A percentile compares a stretch with the other conserved stretches of the same genome.
Evolutionary conservation across 2,113 vertebrate genomes (phyloP).

Genomic region (Xenopus tropicalis): UCB_Xtro_10.0 CM004452.2:37342501-37343000

Average conservation of each 20-base stretch:
- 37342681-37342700: slow-evolving; percentile 48
- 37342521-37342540: no score
- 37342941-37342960: no score
- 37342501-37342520: no score
- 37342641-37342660: slow-evolving; percentile 63
- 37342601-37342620: slow-evolving; percentile 49
- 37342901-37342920: no score
- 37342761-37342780: slow-evolving; percentile 42
- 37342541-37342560: neutral
- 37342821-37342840: slow-evolving; percentile 49
- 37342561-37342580: slow-evolving; percentile 12
- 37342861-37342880: neutral
- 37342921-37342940: no score
- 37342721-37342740: slow-evolving; percentile 59
- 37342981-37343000: no score
- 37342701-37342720: slow-evolving; percentile 48
- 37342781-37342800: slow-evolving; percentile 33
- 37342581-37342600: slow-evolving; percentile 56
- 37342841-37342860: slow-evolving; percentile 3
- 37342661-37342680: slow-evolving; percentile 56
- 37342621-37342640: slow-evolving; percentile 63
- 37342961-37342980: no score
- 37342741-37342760: slow-evolving; percentile 71
- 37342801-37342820: slow-evolving; percentile 56
- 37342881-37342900: neutral